Conservation (phyloP, 2,113 vertebrate species). For the Gracilinanus agilis region DNA sequence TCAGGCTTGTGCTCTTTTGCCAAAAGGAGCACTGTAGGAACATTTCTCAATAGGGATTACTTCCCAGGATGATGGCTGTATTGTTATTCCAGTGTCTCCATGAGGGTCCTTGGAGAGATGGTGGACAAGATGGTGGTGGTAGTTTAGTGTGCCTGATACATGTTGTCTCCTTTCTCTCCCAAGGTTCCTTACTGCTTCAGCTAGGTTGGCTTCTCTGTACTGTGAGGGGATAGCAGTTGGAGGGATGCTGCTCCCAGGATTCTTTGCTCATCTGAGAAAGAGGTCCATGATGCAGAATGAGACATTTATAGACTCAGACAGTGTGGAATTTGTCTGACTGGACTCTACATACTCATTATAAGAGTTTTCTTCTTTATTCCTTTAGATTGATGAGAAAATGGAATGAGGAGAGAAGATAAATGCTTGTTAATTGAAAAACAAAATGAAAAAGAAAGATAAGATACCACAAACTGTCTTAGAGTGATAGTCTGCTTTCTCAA, state of each 20-base stretch:
- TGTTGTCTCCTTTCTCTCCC: neutral
- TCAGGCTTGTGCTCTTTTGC: neutral
- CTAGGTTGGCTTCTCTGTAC: neutral
- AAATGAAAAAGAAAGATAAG: slow-evolving; percentile 33
- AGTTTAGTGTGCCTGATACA: neutral
- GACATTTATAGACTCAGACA: neutral
- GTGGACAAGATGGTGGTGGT: neutral
- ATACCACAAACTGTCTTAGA: slow-evolving; percentile 43
- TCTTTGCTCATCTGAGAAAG: neutral
- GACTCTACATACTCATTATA: neutral
- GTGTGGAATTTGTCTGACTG: neutral
- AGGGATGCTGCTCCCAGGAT: neutral
- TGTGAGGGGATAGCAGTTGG: neutral
- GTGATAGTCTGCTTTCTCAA: slow-evolving; percentile 68
- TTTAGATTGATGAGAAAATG: neutral
- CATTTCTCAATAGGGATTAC: neutral
- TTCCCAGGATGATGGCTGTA: neutral
- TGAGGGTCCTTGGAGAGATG: neutral
- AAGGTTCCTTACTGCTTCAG: neutral
- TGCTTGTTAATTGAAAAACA: neutral
- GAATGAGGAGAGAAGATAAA: neutral
- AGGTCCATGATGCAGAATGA: neutral
- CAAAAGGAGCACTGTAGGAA: neutral
- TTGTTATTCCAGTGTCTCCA: neutral
- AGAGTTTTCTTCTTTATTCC: neutral